Evolutionary conservation across 2,888 invertebrate species (phyloP), one percentile per base, ranked within the genome.

Genomic region (Mythimna albipuncta): DNA sequence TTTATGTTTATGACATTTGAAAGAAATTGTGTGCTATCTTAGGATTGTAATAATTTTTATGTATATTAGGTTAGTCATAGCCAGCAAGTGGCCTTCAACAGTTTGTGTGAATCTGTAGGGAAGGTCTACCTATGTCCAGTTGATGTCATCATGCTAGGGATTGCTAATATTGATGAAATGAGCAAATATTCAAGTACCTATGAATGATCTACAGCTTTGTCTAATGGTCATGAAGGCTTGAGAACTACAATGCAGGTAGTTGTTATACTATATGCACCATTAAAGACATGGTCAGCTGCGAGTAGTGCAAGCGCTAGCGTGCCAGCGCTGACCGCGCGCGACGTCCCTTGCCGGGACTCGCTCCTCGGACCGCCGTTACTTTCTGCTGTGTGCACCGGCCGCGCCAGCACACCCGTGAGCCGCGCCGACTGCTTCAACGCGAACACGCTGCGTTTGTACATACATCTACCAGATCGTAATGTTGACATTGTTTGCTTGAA

Each of bases 211-310:
- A 68, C 64, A 58, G 64, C 57, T 16, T 75, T 57, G 26, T 58
- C 38, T 64, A 59, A 76, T 76, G 71, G 54, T 64, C 63, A 69
- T 78, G 62, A 50, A 59, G n/a, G 75, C 58, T 69, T 64, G 58
- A 38, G 38, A 75, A 64, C 69, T 61, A 67, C 66, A 58, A 64
- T 95, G 91, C 69, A 92, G 89, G 41, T 72, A 85, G 79, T 62
- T 59, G 52, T 64, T 71, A 63, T 50, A 58, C 52, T 76, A 70
- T 79, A 62, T 21, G 69, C 88, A 95, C 95, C 95, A 85, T 95
- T 95, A 78, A 91, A 95, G 54, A 90, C 85, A 79, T 93, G 90
- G 80, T 94, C 94, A 59, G 95, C 95, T 47, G 95, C 95, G 1
- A 95, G 87, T 50, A 95, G 86, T 0, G 95, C 93, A 6, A 95